Percentiles rank a stretch among this genome's conserved stretches.
Conservation (phyloP, 2,888 invertebrate genomes). For the Hypolimnas misippus region DNA sequence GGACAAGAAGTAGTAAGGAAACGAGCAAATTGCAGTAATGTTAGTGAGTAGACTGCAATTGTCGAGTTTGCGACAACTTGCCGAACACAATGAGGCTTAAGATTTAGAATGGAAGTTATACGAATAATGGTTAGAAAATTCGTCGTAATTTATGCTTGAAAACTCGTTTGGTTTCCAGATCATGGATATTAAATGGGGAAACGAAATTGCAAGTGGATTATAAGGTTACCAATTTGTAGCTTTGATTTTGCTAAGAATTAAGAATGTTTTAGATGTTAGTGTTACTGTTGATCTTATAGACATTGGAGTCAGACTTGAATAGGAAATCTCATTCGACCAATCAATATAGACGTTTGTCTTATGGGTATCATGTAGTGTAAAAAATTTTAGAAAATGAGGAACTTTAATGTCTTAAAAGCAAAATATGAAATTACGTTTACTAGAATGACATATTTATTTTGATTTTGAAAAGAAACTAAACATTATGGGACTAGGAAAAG, state of each 20-base stretch:
- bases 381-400: too few relatives aligned
- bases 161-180: slow-evolving; percentile 21
- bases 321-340: too few relatives aligned
- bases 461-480: too few relatives aligned
- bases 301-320: too few relatives aligned
- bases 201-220: neutral
- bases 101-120: slow-evolving; percentile 38
- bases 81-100: slow-evolving; percentile 31
- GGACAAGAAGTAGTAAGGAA: slow-evolving; percentile 34
- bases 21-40: slow-evolving; percentile 58
- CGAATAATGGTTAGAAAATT: slow-evolving; percentile 38
- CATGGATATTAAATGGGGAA: slow-evolving; percentile 7
- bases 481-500: too few relatives aligned
- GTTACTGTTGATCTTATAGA: too few relatives aligned
- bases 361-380: too few relatives aligned
- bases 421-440: too few relatives aligned
- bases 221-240: neutral
- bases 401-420: too few relatives aligned
- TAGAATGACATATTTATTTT: too few relatives aligned
- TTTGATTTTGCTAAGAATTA: neutral
- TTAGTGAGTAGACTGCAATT: slow-evolving; percentile 48
- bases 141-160: slow-evolving; percentile 29
- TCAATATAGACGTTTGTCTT: too few relatives aligned
- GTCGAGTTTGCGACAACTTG: slow-evolving; percentile 46
- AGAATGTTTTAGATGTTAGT: too few relatives aligned